Evolutionary conservation across 2,113 vertebrate species (phyloP).

Genomic region (Isichthys henryi): DNA sequence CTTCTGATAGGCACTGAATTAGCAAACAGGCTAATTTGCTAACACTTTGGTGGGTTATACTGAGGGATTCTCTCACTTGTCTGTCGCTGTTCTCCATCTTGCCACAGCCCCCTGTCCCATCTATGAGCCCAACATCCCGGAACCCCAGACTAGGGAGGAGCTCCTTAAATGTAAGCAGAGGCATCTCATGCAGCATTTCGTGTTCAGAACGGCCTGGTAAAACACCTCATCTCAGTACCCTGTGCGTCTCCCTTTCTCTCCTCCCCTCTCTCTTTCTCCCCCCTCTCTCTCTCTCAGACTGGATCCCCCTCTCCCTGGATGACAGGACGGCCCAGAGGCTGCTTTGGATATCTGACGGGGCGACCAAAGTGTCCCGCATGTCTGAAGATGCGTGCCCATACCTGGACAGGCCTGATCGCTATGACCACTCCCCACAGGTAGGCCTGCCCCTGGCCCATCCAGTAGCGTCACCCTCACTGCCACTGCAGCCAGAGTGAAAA

Average conservation of each 20-base stretch:
- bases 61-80: not conserved
- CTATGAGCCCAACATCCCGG: slow-evolving; percentile 58
- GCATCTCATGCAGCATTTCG: not conserved
- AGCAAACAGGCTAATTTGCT: too few species aligned
- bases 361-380: slow-evolving; percentile 52
- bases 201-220: not conserved
- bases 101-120: slow-evolving; percentile 42
- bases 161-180: slow-evolving; percentile 52
- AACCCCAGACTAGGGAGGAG: slow-evolving; percentile 57
- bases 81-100: not conserved
- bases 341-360: slow-evolving; percentile 60
- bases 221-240: not conserved
- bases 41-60: not conserved
- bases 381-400: slow-evolving; percentile 57
- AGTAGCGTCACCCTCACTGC: not conserved
- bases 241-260: not conserved
- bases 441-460: not conserved
- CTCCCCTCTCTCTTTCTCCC: not conserved
- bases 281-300: slow-evolving; percentile 42
- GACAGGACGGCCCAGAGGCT: slow-evolving; percentile 63
- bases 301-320: slow-evolving; percentile 52
- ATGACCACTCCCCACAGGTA: slow-evolving; percentile 61
- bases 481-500: not conserved
- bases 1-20: not conserved
- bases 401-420: slow-evolving; percentile 61